A percentile compares a stretch with the other conserved stretches of the same genome.
These are phyloP conservation scores for Troides aeacus DNA, from an alignment of 2,888 invertebrate species.

Conservation along the genomic window DNA sequence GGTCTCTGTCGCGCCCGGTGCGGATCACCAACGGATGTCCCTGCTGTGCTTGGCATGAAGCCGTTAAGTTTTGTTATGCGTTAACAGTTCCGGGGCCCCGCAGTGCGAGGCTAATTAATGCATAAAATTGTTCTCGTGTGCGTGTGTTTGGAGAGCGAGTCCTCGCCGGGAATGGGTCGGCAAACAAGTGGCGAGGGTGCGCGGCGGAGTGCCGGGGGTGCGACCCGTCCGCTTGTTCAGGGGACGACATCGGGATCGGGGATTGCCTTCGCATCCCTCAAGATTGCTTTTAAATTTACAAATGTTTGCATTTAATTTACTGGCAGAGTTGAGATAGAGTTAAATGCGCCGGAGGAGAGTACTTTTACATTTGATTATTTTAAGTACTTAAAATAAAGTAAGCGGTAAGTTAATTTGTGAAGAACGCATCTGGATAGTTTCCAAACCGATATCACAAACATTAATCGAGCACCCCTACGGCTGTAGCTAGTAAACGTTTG, in stretches of 20 bases:
- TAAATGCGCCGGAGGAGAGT: neutral
- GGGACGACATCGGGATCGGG: slow-evolving; percentile 24
- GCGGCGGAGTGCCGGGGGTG: neutral
- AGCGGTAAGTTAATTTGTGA: no score
- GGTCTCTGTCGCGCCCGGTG: no score
- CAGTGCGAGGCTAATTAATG: no score
- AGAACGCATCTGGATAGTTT: no score
- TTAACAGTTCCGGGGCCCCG: no score
- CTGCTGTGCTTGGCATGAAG: no score
- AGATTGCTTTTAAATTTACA: slow-evolving; percentile 24
- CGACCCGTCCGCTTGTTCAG: slow-evolving; percentile 17
- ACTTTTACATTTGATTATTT: neutral
- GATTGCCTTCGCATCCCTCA: slow-evolving; percentile 22
- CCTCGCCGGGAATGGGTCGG: slow-evolving; percentile 19
- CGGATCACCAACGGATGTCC: no score
- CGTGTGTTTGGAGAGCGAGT: slow-evolving; percentile 4
- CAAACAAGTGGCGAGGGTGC: slow-evolving; percentile 14
- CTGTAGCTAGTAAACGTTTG: no score
- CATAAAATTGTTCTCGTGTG: neutral
- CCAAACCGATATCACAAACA: no score
- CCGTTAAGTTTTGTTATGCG: no score
- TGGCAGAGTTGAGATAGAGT: neutral
- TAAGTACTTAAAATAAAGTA: no score
- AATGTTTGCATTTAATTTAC: slow-evolving; percentile 24
- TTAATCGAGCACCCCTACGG: no score